Conservation (phyloP, 2,113 vertebrate species). For the Triplophysa siluroides region DNA sequence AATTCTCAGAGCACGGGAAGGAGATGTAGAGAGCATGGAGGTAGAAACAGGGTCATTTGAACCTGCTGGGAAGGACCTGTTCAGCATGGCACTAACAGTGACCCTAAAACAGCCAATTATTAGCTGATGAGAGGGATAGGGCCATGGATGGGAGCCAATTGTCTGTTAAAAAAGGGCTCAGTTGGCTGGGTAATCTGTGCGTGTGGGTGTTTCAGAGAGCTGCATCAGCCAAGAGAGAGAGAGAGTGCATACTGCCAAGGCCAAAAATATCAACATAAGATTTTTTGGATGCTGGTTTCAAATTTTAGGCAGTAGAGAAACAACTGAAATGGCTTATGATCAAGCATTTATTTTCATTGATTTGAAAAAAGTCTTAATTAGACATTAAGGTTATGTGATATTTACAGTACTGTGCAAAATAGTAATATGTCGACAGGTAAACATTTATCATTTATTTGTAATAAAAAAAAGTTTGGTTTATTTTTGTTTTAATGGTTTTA, state of each 20-base stretch:
- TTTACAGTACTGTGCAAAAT: too few species aligned
- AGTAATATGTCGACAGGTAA: too few species aligned
- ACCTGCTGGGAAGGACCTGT: slow-evolving; percentile 31
- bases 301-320: neutral
- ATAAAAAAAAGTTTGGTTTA: too few species aligned
- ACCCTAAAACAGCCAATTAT: slow-evolving; percentile 49
- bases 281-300: slow-evolving; percentile 47
- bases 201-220: slow-evolving; percentile 62
- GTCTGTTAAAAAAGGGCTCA: slow-evolving; percentile 72
- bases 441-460: too few species aligned
- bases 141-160: slow-evolving; percentile 68
- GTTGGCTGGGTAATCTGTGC: slow-evolving; percentile 71
- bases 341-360: neutral
- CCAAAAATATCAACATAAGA: slow-evolving; percentile 56
- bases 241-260: slow-evolving; percentile 44
- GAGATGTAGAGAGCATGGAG: slow-evolving; percentile 45
- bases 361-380: neutral
- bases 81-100: slow-evolving; percentile 43
- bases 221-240: slow-evolving; percentile 65
- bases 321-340: neutral
- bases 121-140: slow-evolving; percentile 40
- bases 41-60: slow-evolving; percentile 44
- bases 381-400: neutral
- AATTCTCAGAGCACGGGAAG: slow-evolving; percentile 1
- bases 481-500: too few species aligned